Conservation (phyloP, 2,888 invertebrate species). For the Orthonychiurus folsomi region DNA sequence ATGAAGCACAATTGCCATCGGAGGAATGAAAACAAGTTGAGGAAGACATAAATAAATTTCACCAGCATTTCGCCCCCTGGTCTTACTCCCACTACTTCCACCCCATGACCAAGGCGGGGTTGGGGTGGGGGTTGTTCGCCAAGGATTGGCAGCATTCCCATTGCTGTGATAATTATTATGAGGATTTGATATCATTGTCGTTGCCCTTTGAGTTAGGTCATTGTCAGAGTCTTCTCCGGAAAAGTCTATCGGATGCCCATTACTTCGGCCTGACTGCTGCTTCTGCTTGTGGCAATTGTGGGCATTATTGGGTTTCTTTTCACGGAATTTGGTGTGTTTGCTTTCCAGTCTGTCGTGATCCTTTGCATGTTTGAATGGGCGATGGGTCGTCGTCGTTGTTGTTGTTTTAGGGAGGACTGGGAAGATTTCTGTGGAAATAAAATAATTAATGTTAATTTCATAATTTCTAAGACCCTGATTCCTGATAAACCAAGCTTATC, state of each 20-base stretch:
- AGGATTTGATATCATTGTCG: background rate
- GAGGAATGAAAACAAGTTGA: too few species aligned
- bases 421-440: too few species aligned
- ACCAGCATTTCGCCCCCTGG: background rate
- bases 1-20: too few species aligned
- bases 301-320: background rate
- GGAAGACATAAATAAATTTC: too few species aligned
- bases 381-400: background rate
- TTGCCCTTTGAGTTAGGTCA: constrained; percentile 15
- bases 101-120: background rate
- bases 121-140: background rate
- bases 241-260: background rate
- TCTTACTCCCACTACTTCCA: background rate
- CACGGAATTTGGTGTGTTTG: background rate
- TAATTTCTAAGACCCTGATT: too few species aligned
- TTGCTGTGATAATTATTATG: background rate
- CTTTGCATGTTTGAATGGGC: background rate
- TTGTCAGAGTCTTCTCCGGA: constrained; percentile 43
- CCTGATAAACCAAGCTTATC: too few species aligned
- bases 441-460: too few species aligned
- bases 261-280: background rate
- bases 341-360: background rate
- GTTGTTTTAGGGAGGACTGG: background rate
- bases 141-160: background rate
- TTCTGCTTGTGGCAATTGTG: background rate